Base-by-base conservation (phyloP, 1,140 invertebrate species). In the Parapsyche elsis region DNA sequence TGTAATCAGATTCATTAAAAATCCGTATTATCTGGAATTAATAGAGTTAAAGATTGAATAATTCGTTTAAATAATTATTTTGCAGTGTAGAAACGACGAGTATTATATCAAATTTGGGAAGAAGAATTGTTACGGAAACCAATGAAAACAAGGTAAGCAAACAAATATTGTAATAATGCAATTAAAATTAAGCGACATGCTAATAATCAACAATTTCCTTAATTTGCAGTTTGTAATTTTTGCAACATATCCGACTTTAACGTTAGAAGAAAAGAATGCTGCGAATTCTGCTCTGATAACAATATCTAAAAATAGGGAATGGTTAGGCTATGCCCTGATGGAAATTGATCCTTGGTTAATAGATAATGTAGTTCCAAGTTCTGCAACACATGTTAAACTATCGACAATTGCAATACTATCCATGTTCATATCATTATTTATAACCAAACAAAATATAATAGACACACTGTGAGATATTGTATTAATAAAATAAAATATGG, bases 341-440 rank as follows among this genome's bases (percentile, higher is more conserved):
- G 46, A 57, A 30, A 59, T 75, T 14, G 73, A 75, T 14, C 7
- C 73, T 57, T 75, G 73, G 73, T 24, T 75, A 12, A n/a, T 57
- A 1, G 53, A 57, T 16, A 75, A 75, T 16, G 71, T 19, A 19
- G 12, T 5, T 2, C 16, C 12, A 53, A 12, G 12, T 12, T 53
- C 30, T 38, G 30, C 30, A 38, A 38, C 30, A 7, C 30, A 38
- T 38, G 2, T 38, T 38, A 38, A 38, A 38, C 30, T 38, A 4
- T 38, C 30, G 1, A 4, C 30, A 38, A 38, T 38, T 38, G 1
- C 30, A 38, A 38, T 38, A 1, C 7, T 38, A 38, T 38, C 7
- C 30, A 4, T 38, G 2, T 4, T 38, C 30, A 38, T 38, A 38
- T 38, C 30, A 1, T 4, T 38, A 1, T 38, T 38, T 38, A 38